phyloP scores from a whole-genome alignment of 2,797 vertebrate genomes.

The Protosalanx chinensis region DNA sequence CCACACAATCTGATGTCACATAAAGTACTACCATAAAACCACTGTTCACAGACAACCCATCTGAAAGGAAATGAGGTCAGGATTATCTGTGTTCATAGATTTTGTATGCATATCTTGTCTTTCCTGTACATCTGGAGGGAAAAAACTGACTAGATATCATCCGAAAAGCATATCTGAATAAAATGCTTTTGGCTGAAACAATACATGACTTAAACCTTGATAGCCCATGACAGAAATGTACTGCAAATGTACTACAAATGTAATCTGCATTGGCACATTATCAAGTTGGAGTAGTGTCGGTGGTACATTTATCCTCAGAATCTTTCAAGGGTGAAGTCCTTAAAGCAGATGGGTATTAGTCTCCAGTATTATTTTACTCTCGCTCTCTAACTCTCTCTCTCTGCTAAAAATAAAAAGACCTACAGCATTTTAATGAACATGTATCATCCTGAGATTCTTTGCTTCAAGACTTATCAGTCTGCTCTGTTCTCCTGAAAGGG shows the following conservation, averaged over 20 bases:
- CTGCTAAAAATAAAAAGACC: neutral
- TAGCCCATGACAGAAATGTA: neutral
- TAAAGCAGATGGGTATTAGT: neutral
- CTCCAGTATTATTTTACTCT: slow-evolving; percentile 1
- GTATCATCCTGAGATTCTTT: too few species aligned
- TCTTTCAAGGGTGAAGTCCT: slow-evolving; percentile 27
- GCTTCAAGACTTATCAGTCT: too few species aligned
- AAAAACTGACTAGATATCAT: too few species aligned
- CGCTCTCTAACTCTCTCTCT: neutral
- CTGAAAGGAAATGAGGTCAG: neutral
- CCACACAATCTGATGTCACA: neutral
- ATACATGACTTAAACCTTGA: neutral
- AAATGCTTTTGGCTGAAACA: neutral
- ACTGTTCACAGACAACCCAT: neutral
- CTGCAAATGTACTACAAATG: too few species aligned
- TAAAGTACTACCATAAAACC: neutral
- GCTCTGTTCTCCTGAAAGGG: too few species aligned
- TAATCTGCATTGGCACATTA: neutral
- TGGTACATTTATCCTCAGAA: slow-evolving; percentile 1
- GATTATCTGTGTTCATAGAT: neutral
- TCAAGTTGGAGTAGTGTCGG: neutral
- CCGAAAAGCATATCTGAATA: too few species aligned
- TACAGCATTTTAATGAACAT: neutral
- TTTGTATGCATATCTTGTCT: too few species aligned
- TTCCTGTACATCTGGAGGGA: too few species aligned